phyloP scores from a whole-genome alignment of 2,113 vertebrate genomes.

The Mustela nigripes region DNA sequence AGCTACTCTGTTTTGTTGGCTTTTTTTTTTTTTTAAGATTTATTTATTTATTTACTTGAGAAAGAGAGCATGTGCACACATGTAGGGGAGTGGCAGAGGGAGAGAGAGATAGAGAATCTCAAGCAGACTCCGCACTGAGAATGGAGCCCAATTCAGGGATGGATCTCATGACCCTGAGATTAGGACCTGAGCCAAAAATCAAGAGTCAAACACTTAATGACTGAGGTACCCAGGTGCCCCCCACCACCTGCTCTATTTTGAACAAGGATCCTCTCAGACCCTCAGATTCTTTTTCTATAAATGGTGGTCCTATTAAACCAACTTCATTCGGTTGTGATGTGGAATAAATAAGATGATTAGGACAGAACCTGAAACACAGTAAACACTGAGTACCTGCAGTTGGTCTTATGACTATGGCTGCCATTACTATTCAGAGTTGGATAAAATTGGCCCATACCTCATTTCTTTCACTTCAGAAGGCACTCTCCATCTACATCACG shows the following conservation, averaged over 20 bases:
- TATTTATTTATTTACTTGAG: not conserved
- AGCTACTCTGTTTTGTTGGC: not conserved
- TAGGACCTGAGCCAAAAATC: not conserved
- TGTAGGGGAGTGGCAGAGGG: not conserved
- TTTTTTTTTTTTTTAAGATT: not conserved
- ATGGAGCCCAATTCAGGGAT: not conserved
- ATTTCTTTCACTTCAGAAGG: not conserved
- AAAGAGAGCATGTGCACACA: not conserved
- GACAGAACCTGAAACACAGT: not conserved
- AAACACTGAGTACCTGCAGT: not conserved
- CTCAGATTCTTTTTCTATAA: not conserved
- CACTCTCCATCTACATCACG: not conserved
- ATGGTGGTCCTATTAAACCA: not conserved
- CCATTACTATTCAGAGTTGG: not conserved
- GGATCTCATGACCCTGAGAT: not conserved
- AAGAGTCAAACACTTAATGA: not conserved
- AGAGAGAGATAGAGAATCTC: not conserved
- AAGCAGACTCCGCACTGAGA: not conserved
- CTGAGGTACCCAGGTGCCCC: not conserved
- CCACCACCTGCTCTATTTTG: not conserved
- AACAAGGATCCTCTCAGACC: not conserved
- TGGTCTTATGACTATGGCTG: not conserved
- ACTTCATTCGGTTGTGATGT: not conserved
- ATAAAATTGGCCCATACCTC: not conserved
- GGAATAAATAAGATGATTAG: not conserved